Base-by-base conservation (phyloP, 2,888 invertebrate species). In the Deilephila elpenor region DNA sequence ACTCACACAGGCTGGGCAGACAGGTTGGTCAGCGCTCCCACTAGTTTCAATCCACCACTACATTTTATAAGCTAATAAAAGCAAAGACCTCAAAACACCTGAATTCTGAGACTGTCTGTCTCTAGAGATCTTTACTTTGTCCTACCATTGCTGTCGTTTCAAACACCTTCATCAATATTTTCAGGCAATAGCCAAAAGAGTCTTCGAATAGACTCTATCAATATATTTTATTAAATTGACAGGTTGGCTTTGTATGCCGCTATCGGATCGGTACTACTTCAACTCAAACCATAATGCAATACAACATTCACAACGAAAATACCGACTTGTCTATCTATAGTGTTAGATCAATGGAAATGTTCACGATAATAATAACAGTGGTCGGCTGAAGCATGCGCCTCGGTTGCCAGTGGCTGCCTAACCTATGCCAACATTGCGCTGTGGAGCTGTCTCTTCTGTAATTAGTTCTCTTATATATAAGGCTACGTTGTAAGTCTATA, bases 361-460 rank as follows among this genome's bases (percentile, higher is more conserved):
- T 73, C 72, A 72, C 29, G 77, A 75, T 80, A 80, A 77, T 80
- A 78, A 79, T 78, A 80, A 75, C 76, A 73, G 34, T 25, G 20
- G 67, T 17, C 51, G 51, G 77, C 73, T 76, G 74, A 71, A 76
- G 78, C 78, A 80, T 78, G 77, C 77, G 74, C 20, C 51, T 59
- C 73, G 32, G 74, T 32, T 82, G 82, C 82, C 82, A 83, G 80
- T 76, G 72, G 75, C 77, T 77, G 74, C 77, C 72, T 78, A 67
- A 78, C 79, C 81, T 80, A 79, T 81, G 81, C 81, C 82, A 83
- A 83, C 78, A 71, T 78, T 60, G 59, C 71, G 34, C 44, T 17
- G 44, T 67, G 62, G 67, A 67, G 51, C 67, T 25, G 67, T 51
- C 51, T 67, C 44, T 20, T 25, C 25, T 17, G 44, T 67, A n/a